These are phyloP conservation scores for Trissolcus brochymenae DNA, from an alignment of 2,888 invertebrate genomes.

Conservation along the genomic window DNA sequence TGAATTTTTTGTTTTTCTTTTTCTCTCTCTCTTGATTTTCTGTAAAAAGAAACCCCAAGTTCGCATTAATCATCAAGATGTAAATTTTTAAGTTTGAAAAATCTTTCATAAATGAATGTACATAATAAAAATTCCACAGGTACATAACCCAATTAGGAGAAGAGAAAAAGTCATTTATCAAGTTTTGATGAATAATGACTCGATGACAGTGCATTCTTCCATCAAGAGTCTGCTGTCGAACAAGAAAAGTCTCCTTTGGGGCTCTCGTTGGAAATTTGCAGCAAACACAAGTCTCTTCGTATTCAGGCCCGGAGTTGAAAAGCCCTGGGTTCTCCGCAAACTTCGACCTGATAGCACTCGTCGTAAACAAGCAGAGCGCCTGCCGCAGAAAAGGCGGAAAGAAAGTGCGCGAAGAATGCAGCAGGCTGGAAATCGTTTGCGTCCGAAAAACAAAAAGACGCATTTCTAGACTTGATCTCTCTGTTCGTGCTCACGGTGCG, in stretches of 20 bases:
- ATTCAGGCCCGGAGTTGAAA: slow-evolving; percentile 35
- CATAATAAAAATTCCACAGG: neutral
- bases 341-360: slow-evolving; percentile 52
- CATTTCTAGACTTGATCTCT: slow-evolving; percentile 51
- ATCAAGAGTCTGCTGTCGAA: neutral
- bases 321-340: slow-evolving; percentile 30
- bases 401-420: slow-evolving; percentile 51
- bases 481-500: slow-evolving; percentile 38
- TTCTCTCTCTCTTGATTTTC: no score
- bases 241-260: neutral
- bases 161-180: slow-evolving; percentile 4
- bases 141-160: neutral
- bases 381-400: slow-evolving; percentile 50
- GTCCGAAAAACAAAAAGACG: slow-evolving; percentile 55
- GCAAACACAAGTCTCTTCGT: slow-evolving; percentile 2
- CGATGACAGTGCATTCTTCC: slow-evolving; percentile 21
- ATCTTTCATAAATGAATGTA: neutral
- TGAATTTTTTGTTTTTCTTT: no score
- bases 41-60: no score
- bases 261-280: neutral
- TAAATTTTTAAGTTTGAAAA: neutral
- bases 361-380: slow-evolving; percentile 56
- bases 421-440: slow-evolving; percentile 58
- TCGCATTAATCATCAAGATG: no score
- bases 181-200: slow-evolving; percentile 17